Conservation (phyloP, 2,888 invertebrate genomes). For the Drepanosiphum platanoidis region DNA sequence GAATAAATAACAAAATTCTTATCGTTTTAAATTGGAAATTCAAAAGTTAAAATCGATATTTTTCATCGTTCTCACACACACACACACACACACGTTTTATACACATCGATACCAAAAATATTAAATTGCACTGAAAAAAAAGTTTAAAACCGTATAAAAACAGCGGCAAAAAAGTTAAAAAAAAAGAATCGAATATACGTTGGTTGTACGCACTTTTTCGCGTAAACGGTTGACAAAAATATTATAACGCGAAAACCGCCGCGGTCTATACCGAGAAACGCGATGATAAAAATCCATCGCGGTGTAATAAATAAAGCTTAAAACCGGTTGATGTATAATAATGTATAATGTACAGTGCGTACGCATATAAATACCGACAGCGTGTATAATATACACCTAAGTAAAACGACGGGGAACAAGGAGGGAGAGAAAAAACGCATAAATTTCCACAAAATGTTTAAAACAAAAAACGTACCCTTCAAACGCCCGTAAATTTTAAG, state of each 20-base stretch:
- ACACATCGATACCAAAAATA: no score
- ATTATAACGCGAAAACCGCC: not conserved
- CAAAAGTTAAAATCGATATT: no score
- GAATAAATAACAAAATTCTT: no score
- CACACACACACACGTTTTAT: no score
- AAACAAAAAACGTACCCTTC: slow-evolving; percentile 2
- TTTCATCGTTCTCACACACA: no score
- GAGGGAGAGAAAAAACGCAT: not conserved
- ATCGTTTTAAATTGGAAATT: no score
- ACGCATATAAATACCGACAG: not conserved
- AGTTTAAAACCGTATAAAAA: no score
- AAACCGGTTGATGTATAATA: not conserved
- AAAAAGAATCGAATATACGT: no score
- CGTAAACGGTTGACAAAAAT: not conserved
- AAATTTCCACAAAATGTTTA: not conserved
- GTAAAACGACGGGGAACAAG: not conserved
- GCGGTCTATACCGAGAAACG: not conserved
- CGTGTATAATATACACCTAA: not conserved
- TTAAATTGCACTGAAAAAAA: no score
- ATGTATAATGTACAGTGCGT: no score
- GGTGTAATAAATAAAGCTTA: slow-evolving; percentile 9
- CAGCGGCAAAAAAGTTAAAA: no score
- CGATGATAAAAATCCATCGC: not conserved
- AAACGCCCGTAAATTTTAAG: slow-evolving; percentile 18
- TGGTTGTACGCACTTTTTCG: not conserved